Conservation (phyloP, 2,797 vertebrate genomes). For the Hozukius guyotensis region DNA sequence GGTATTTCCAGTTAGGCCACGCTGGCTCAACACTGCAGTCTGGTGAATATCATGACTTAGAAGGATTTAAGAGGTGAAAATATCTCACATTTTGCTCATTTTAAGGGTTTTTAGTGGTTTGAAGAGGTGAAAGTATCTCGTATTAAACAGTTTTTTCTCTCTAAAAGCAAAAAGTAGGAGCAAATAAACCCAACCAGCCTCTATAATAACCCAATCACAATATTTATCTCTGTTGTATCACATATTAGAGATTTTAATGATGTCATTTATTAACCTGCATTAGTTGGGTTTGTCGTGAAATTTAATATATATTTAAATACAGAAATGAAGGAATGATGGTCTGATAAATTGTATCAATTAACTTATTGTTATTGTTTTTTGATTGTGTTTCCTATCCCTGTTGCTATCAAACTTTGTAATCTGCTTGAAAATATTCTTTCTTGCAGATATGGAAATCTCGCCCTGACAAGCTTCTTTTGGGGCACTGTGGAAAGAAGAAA, state of each 20-base stretch:
- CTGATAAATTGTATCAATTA: neutral
- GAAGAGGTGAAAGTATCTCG: neutral
- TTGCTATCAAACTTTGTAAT: neutral
- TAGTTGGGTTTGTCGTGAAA: neutral
- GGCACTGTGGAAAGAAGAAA: neutral
- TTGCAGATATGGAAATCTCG: slow-evolving; percentile 6
- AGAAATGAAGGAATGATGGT: neutral
- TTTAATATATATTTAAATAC: neutral
- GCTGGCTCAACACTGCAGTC: neutral
- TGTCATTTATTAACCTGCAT: neutral
- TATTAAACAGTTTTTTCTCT: neutral
- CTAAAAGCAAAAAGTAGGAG: neutral
- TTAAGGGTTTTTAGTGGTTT: neutral
- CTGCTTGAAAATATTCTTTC: neutral
- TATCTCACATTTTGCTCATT: neutral
- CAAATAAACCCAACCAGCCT: neutral
- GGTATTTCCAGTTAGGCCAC: slow-evolving; percentile 27
- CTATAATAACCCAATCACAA: neutral
- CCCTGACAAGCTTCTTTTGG: neutral
- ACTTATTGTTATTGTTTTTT: neutral
- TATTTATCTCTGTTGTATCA: neutral
- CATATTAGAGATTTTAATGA: neutral
- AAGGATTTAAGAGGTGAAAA: neutral
- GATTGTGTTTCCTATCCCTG: neutral
- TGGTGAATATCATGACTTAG: neutral